Conservation (phyloP, 2,113 vertebrate genomes). For the Eulacestoma nigropectus region DNA sequence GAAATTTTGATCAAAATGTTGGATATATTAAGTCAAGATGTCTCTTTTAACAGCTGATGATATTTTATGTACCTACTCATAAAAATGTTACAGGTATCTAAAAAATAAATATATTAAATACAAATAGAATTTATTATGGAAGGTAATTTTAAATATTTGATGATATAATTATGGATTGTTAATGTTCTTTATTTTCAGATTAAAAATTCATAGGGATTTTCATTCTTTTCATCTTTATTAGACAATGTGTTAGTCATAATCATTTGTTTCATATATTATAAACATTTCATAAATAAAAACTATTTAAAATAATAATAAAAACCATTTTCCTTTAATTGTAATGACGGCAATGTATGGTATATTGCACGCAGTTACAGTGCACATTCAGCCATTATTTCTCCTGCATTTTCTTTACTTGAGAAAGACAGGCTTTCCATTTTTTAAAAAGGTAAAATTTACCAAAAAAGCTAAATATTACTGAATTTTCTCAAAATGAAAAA, state of each 20-base stretch:
- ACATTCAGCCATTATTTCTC: background rate
- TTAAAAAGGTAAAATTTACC: background rate
- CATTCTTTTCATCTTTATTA: slow-evolving; percentile 62
- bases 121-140: slow-evolving; percentile 37
- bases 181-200: slow-evolving; percentile 61
- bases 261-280: slow-evolving; percentile 57
- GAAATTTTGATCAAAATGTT: slow-evolving; percentile 45
- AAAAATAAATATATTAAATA: slow-evolving; percentile 52
- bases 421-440: background rate
- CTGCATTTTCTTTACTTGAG: background rate
- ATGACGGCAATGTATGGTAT: background rate
- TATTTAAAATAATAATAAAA: slow-evolving; percentile 52
- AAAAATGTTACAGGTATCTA: slow-evolving; percentile 38
- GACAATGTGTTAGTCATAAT: slow-evolving; percentile 53
- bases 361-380: background rate
- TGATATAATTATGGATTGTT: slow-evolving; percentile 56
- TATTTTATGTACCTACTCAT: slow-evolving; percentile 25
- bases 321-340: background rate
- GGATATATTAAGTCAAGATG: slow-evolving; percentile 31
- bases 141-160: slow-evolving; percentile 66
- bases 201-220: slow-evolving; percentile 59
- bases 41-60: background rate
- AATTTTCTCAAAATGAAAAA: background rate
- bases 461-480: background rate
- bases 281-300: slow-evolving; percentile 36